Conservation (phyloP, 2,888 invertebrate genomes). For the Agrotis clavis region DNA sequence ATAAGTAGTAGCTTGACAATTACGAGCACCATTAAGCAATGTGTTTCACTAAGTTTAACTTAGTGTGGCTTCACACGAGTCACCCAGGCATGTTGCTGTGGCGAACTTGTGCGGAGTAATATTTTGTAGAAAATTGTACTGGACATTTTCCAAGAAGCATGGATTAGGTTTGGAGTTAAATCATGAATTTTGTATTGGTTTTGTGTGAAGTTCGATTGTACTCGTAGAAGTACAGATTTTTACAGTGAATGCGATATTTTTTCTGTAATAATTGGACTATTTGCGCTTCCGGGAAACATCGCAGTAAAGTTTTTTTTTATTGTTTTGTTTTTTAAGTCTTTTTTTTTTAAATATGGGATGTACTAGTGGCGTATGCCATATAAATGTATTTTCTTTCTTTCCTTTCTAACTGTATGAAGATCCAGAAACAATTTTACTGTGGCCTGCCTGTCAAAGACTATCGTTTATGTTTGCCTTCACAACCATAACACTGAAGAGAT, state of each 20-base stretch:
- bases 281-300: too few species aligned
- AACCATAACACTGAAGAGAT: too few species aligned
- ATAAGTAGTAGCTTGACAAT: conserved; percentile 56
- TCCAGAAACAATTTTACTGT: too few species aligned
- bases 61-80: conserved; percentile 27
- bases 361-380: too few species aligned
- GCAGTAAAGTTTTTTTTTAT: too few species aligned
- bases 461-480: too few species aligned
- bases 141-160: conserved; percentile 16
- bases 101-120: conserved; percentile 20
- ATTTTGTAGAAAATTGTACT: conserved; percentile 34
- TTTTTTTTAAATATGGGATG: too few species aligned
- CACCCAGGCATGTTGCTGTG: conserved; percentile 15
- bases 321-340: too few species aligned
- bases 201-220: neutral
- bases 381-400: too few species aligned
- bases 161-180: conserved; percentile 4
- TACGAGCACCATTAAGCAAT: conserved; percentile 59
- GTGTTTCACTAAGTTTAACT: conserved; percentile 54
- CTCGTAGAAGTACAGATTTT: neutral
- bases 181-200: conserved; percentile 11
- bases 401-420: too few species aligned
- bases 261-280: too few species aligned
- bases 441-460: too few species aligned
- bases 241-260: neutral